Evolutionary conservation across 1,140 invertebrate genomes (phyloP).

Genomic region (Drosophila nigrodunni): DNA sequence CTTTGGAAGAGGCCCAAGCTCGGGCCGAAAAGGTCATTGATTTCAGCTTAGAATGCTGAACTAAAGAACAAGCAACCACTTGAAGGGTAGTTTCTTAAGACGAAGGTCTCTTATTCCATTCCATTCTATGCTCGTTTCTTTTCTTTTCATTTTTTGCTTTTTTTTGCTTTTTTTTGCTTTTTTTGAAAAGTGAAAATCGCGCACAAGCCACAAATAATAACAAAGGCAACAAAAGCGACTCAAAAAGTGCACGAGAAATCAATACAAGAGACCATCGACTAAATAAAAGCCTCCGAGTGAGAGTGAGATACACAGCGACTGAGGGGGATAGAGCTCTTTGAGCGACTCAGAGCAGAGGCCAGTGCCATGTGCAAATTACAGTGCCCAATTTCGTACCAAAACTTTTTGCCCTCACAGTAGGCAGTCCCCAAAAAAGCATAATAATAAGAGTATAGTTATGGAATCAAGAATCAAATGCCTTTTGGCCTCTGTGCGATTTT

Average conservation of each 20-base stretch:
- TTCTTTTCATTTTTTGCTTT: slow-evolving; percentile 26
- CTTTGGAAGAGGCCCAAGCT: slow-evolving; percentile 19
- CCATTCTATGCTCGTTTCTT: slow-evolving; percentile 18
- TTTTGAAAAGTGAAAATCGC: slow-evolving; percentile 80
- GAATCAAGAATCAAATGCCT: slow-evolving; percentile 55
- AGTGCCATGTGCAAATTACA: slow-evolving; percentile 59
- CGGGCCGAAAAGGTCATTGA: slow-evolving; percentile 77
- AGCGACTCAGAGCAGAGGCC: slow-evolving; percentile 17
- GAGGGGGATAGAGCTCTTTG: too few species aligned
- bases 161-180: slow-evolving; percentile 34
- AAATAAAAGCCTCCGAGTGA: slow-evolving; percentile 33
- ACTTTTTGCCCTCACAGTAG: slow-evolving; percentile 65
- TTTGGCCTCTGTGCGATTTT: slow-evolving; percentile 64
- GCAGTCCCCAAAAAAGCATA: slow-evolving; percentile 60
- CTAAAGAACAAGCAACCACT: slow-evolving; percentile 50
- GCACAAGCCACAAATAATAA: slow-evolving; percentile 39
- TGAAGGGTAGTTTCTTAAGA: slow-evolving; percentile 79
- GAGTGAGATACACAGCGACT: slow-evolving; percentile 23
- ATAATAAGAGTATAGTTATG: slow-evolving; percentile 10
- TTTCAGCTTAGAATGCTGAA: slow-evolving; percentile 79
- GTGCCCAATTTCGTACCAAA: slow-evolving; percentile 39
- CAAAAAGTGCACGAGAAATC: slow-evolving; percentile 64
- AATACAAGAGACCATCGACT: slow-evolving; percentile 57
- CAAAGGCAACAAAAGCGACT: slow-evolving; percentile 48
- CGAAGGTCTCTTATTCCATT: slow-evolving; percentile 65